Percentiles rank a stretch among this genome's conserved stretches.
These are phyloP conservation scores for Phalacrocorax carbo DNA, from an alignment of 2,113 vertebrate genomes.

Conservation along the genomic window DNA sequence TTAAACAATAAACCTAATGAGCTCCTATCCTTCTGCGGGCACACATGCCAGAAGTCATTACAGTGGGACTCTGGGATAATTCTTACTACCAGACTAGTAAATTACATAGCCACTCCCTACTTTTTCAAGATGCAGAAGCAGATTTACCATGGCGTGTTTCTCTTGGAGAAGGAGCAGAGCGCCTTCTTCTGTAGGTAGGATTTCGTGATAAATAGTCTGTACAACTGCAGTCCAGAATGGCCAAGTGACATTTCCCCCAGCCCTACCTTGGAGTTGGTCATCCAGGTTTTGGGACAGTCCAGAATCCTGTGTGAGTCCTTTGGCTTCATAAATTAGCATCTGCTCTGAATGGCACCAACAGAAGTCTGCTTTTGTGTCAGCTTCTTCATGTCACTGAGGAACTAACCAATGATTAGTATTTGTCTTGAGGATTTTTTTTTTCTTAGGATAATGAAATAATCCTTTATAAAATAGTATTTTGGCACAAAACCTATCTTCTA, in stretches of 20 bases:
- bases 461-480: background rate
- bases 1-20: background rate
- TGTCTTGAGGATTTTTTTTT: background rate
- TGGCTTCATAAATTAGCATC: constrained; percentile 2
- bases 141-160: background rate
- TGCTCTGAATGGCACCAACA: background rate
- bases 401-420: background rate
- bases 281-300: background rate
- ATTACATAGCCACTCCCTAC: background rate
- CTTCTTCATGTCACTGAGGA: background rate
- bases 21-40: background rate
- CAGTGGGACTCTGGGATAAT: background rate
- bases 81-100: background rate
- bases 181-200: background rate
- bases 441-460: background rate
- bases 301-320: background rate
- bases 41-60: background rate
- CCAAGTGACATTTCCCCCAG: background rate
- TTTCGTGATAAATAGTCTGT: background rate
- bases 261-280: fast-evolving
- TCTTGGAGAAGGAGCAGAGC: background rate
- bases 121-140: background rate
- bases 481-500: too few relatives aligned
- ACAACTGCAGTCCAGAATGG: background rate
- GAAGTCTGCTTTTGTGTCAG: background rate